Conservation (phyloP, 1,140 invertebrate genomes). For the Holotrichia oblita region DNA sequence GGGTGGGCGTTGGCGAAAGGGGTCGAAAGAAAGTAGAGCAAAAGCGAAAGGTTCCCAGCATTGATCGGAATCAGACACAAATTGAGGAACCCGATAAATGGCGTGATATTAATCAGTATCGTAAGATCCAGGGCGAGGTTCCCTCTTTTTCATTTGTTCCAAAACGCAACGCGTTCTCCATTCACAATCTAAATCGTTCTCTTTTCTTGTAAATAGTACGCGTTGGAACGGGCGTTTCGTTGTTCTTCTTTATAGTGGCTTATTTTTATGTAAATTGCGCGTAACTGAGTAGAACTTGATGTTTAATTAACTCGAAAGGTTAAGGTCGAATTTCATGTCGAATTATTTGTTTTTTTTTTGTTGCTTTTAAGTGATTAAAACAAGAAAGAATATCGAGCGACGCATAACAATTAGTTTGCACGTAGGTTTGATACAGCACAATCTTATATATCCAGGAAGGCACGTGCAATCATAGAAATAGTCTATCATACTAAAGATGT, state of each 20-base stretch:
- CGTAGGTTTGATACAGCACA: too few species aligned
- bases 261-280: slow-evolving; percentile 14
- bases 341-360: neutral
- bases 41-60: neutral
- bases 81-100: slow-evolving; percentile 10
- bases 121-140: neutral
- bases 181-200: neutral
- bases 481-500: too few species aligned
- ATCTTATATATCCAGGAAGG: too few species aligned
- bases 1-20: neutral
- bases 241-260: neutral
- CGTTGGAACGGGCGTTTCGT: neutral
- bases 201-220: neutral
- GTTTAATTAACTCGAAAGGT: slow-evolving; percentile 11
- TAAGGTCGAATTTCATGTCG: neutral
- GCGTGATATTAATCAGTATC: neutral
- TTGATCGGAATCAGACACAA: neutral
- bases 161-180: neutral
- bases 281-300: neutral
- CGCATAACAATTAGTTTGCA: too few species aligned
- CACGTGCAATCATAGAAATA: too few species aligned
- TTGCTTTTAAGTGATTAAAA: neutral
- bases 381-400: neutral
- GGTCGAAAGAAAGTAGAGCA: neutral
- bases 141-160: neutral